Evolutionary conservation across 2,113 vertebrate species (phyloP).

Genomic region (Macaca mulatta): DNA sequence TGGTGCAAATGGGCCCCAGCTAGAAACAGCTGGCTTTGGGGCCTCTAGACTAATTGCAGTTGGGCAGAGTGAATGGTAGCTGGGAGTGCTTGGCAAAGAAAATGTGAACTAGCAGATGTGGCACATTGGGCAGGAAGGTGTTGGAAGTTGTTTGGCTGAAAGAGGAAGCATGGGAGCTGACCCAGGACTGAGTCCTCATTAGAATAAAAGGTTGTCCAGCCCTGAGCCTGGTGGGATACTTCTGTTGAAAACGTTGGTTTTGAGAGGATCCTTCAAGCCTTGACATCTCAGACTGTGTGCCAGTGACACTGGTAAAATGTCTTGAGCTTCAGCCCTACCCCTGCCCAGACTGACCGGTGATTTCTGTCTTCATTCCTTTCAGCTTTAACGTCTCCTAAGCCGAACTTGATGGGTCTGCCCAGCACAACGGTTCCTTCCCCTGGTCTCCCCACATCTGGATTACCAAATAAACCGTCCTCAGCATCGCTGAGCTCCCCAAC

Average conservation of each 20-base stretch:
- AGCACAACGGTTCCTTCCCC: slow-evolving; percentile 99
- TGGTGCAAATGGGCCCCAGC: slow-evolving; percentile 1
- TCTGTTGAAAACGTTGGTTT: not conserved
- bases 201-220: not conserved
- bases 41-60: not conserved
- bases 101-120: not conserved
- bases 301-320: not conserved
- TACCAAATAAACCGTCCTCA: slow-evolving; percentile 97
- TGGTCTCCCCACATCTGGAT: slow-evolving; percentile 97
- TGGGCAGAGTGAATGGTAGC: not conserved
- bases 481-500: slow-evolving; percentile 92
- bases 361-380: slow-evolving; percentile 78
- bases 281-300: not conserved
- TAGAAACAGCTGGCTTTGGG: not conserved
- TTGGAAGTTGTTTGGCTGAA: not conserved
- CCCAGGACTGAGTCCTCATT: not conserved
- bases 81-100: not conserved
- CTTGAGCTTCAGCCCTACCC: not conserved
- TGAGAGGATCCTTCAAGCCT: not conserved
- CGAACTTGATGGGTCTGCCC: slow-evolving; percentile 97
- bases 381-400: slow-evolving; percentile 99
- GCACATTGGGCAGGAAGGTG: not conserved
- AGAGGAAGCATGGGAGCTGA: not conserved
- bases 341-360: not conserved
- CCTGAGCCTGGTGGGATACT: not conserved